Evolutionary conservation across 2,888 invertebrate species (phyloP), one percentile per base, ranked within the genome.

Genomic region (Meiosimyza platycephala): DNA sequence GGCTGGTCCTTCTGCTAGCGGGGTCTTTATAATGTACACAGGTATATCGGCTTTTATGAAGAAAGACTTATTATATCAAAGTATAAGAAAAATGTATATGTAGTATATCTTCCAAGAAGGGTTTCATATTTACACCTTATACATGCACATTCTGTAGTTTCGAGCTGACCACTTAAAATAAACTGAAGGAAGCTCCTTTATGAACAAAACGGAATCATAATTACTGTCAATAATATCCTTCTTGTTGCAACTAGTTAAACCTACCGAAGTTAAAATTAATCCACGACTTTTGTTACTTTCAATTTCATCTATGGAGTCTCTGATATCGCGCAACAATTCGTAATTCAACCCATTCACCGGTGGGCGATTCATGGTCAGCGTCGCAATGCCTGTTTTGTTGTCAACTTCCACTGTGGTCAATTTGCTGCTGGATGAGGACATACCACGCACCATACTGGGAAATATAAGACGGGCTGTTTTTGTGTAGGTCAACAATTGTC

Each of bases 331-430:
- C 16, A 95, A 83, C 16, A 95, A 86, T 22, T 95, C 94, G 50
- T 93, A 86, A 83, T 94, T 95, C 5, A 96, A 88, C 72, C 94
- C 92, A 88, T 96, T 96, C 0, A 95, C 95, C 6, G 96, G 95
- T 9, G 91, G 89, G 72, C 92, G 89, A 82, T 93, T 92, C 90
- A 96, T 89, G 0, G 92, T 92, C 70, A 96, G 87, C 0, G 90
- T 91, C 3, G 93, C 93, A 55, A 95, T 88, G 13, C 94, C 94
- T 86, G 85, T 90, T 79, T 91, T 90, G 73, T 91, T 89, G 78
- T 93, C 90, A 11, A 92, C 88, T 15, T 89, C 87, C 1, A 92
- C 84, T 67, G 89, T 89, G 2, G 92, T 89, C 55, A 93, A 68
- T 33, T 82, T 80, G 6, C 55, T 18, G 5, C 15, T 18, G 52